Conservation (phyloP, 2,797 vertebrate genomes). For the Lateolabrax maculatus region DNA sequence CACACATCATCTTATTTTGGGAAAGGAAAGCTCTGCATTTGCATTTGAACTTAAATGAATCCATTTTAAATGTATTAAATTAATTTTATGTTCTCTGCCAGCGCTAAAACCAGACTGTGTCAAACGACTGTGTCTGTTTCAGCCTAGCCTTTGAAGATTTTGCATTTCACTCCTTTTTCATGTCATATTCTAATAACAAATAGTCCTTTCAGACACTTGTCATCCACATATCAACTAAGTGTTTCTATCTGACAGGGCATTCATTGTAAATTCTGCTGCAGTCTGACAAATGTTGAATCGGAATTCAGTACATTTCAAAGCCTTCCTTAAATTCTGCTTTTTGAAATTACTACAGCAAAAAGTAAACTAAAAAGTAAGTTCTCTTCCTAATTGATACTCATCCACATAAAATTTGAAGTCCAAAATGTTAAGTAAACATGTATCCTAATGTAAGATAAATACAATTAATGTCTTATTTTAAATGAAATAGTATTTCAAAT, state of each 20-base stretch:
- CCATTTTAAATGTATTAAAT: slow-evolving; percentile 2
- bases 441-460: neutral
- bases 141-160: slow-evolving; percentile 53
- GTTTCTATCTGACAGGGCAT: slow-evolving; percentile 43
- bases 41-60: slow-evolving; percentile 33
- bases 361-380: neutral
- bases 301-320: slow-evolving; percentile 39
- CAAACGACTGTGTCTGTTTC: slow-evolving; percentile 45
- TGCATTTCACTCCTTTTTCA: slow-evolving; percentile 47
- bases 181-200: slow-evolving; percentile 43
- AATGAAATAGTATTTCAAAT: neutral
- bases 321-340: neutral
- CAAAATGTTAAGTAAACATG: neutral
- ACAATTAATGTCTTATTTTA: neutral
- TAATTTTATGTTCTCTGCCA: slow-evolving; percentile 17
- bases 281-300: slow-evolving; percentile 36
- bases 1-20: slow-evolving; percentile 31
- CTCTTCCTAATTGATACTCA: neutral
- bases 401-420: neutral
- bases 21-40: slow-evolving; percentile 24
- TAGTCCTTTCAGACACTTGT: slow-evolving; percentile 52
- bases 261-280: slow-evolving; percentile 39
- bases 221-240: slow-evolving; percentile 58
- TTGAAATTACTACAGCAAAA: neutral
- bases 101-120: slow-evolving; percentile 21